Conservation (phyloP, 1,140 invertebrate species). For the Aleiodes sp. region DNA sequence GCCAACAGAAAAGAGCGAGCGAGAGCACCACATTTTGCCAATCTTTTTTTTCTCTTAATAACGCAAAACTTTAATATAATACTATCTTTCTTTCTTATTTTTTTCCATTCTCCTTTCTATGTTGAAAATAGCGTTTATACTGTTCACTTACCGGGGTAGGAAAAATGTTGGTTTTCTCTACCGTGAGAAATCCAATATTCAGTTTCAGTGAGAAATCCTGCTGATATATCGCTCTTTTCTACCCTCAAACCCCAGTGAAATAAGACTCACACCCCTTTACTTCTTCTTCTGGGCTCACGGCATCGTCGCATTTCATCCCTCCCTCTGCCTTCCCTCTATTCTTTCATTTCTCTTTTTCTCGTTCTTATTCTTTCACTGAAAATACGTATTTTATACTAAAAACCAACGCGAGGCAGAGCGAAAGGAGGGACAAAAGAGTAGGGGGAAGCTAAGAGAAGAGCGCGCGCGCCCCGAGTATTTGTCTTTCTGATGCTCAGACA, state of each 20-base stretch:
- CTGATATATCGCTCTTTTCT: conserved; percentile 31
- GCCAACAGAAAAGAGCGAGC: background rate
- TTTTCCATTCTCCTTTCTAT: too few species aligned
- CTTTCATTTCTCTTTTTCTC: background rate
- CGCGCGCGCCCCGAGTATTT: conserved; percentile 1
- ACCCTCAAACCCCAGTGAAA: conserved; percentile 11
- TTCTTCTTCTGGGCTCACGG: background rate
- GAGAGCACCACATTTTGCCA: background rate
- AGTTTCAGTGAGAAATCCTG: conserved; percentile 32
- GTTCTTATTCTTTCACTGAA: background rate
- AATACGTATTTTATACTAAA: conserved; percentile 4
- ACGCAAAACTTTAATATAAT: conserved; percentile 32
- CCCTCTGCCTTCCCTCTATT: too few species aligned
- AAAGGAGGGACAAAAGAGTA: too few species aligned
- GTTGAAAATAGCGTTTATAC: background rate
- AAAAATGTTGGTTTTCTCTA: conserved; percentile 25
- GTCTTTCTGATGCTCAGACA: conserved; percentile 3
- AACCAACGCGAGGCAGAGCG: background rate
- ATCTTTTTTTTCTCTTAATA: conserved; percentile 29
- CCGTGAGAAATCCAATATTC: conserved; percentile 35
- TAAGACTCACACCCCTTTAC: conserved; percentile 13
- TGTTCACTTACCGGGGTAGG: background rate
- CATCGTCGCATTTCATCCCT: background rate
- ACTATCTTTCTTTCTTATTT: conserved; percentile 4
- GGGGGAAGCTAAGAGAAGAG: too few species aligned